Conservation (phyloP, 53 echinoderm and acorn worm genomes). For the Holothuria scabra region DNA sequence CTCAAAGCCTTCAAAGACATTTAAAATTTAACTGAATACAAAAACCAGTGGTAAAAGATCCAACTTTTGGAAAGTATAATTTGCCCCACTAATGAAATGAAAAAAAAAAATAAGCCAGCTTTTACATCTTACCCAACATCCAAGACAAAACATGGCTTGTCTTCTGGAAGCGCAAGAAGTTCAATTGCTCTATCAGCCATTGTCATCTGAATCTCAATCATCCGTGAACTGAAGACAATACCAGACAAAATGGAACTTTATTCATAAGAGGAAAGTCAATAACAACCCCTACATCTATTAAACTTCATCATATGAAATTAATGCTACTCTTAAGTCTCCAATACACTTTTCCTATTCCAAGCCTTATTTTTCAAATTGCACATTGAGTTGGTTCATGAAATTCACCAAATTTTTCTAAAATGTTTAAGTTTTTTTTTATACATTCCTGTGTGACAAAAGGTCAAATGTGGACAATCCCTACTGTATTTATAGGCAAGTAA, state of each 20-base stretch:
- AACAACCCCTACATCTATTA: not conserved
- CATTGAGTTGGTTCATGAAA: too few species aligned
- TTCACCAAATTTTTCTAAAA: too few species aligned
- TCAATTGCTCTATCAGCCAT: constrained; percentile 96
- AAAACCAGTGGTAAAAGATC: too few species aligned
- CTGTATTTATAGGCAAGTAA: too few species aligned
- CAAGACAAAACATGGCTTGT: constrained; percentile 77
- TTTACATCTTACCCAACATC: constrained; percentile 84
- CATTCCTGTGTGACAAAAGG: too few species aligned
- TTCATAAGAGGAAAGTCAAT: not conserved
- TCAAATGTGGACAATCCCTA: too few species aligned
- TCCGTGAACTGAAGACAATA: constrained; percentile 75
- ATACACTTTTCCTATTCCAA: too few species aligned
- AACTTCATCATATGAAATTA: not conserved
- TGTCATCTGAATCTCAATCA: constrained; percentile 98
- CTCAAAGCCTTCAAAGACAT: too few species aligned
- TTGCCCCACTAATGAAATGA: not conserved
- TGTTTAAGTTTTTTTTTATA: too few species aligned
- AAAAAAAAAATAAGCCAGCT: not conserved
- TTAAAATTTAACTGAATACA: too few species aligned
- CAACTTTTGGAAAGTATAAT: not conserved
- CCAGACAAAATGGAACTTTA: not conserved
- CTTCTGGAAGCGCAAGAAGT: constrained; percentile 80
- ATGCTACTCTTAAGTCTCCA: not conserved
- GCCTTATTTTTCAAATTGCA: too few species aligned